Evolutionary conservation across 2,888 invertebrate species (phyloP).

Genomic region (Noctua fimbriata): DNA sequence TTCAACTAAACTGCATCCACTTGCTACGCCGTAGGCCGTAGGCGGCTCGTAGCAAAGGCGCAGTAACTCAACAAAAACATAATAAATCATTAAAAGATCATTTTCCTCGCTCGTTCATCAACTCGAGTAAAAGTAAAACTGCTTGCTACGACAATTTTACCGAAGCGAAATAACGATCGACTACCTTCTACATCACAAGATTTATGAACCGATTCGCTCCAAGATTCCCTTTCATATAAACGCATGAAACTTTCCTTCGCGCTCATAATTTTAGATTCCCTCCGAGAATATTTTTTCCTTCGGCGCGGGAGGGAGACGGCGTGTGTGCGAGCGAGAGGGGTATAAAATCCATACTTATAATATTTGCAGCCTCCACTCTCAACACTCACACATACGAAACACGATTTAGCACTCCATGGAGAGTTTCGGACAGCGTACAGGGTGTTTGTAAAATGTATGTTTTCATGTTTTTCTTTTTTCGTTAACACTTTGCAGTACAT

Average conservation of each 20-base stretch:
- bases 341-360: conserved; percentile 90
- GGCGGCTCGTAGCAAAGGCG: conserved; percentile 6
- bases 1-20: conserved; percentile 2
- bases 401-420: conserved; percentile 87
- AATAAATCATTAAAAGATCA: conserved; percentile 44
- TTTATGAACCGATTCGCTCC: conserved; percentile 84
- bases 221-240: conserved; percentile 85
- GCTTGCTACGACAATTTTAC: conserved; percentile 73
- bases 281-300: conserved; percentile 86
- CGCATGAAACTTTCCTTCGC: conserved; percentile 78
- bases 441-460: conserved; percentile 63
- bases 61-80: conserved; percentile 37
- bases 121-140: conserved; percentile 67
- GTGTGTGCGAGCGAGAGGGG: conserved; percentile 78
- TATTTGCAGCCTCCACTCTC: conserved; percentile 89
- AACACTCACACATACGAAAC: conserved; percentile 82
- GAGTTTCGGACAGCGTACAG: conserved; percentile 84
- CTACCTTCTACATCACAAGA: conserved; percentile 79
- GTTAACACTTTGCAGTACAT: too few species aligned
- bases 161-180: conserved; percentile 78
- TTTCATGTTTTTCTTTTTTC: not conserved
- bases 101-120: conserved; percentile 53
- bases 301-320: conserved; percentile 77
- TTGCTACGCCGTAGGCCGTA: conserved; percentile 52
- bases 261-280: conserved; percentile 88